Evolutionary conservation across 2,797 vertebrate genomes (phyloP).

Genomic region (Myotis planiceps): DNA sequence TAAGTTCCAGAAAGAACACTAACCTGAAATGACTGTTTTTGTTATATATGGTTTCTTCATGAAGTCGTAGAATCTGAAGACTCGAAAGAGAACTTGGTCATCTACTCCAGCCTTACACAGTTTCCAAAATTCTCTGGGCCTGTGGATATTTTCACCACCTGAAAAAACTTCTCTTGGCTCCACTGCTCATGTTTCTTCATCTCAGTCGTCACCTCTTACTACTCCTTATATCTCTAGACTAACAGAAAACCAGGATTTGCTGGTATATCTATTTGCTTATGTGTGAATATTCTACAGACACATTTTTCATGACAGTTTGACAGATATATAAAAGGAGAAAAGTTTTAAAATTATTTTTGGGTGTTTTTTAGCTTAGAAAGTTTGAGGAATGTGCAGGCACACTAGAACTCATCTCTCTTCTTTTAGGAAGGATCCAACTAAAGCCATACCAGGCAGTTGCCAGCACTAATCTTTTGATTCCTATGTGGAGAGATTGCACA

Average conservation of each 20-base stretch:
- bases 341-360: background rate
- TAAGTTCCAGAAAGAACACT: conserved; percentile 28
- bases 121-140: conserved; percentile 30
- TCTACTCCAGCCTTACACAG: background rate
- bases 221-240: background rate
- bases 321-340: background rate
- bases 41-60: conserved; percentile 43
- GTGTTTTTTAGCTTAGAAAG: background rate
- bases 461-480: background rate
- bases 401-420: background rate
- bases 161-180: conserved; percentile 22
- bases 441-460: background rate
- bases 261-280: conserved; percentile 28
- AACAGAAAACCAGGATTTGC: conserved; percentile 46
- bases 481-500: background rate
- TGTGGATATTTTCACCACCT: conserved; percentile 31
- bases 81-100: conserved; percentile 19
- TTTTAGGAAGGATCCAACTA: conserved; percentile 15
- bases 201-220: background rate
- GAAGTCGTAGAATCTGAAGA: conserved; percentile 32
- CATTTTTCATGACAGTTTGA: background rate
- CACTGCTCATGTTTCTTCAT: conserved; percentile 28
- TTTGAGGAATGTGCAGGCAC: background rate
- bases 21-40: conserved; percentile 45
- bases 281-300: background rate